These are phyloP conservation scores for Drosophila ustulata DNA, from an alignment of 2,888 invertebrate genomes.

Conservation along the genomic window DNA sequence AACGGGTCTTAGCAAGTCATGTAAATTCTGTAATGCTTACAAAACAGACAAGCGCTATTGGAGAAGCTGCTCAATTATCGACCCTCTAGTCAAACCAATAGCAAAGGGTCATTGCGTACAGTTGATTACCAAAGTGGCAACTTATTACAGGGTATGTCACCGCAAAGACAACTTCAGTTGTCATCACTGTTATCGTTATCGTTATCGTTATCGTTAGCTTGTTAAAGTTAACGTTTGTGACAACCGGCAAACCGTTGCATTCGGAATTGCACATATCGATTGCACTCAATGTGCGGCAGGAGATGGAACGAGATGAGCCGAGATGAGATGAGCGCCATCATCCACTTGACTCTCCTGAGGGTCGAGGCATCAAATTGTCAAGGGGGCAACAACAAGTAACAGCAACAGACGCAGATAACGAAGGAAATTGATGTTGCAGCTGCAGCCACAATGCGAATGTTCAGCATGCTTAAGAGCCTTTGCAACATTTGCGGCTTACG, in stretches of 20 bases:
- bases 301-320: not conserved
- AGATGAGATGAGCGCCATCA: constrained; percentile 2
- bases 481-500: constrained; percentile 23
- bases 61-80: too few species aligned
- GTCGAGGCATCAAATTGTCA: constrained; percentile 17
- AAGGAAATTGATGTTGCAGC: not conserved
- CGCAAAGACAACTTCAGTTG: not conserved
- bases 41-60: too few species aligned
- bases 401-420: not conserved
- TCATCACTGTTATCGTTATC: too few species aligned
- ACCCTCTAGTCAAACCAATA: too few species aligned
- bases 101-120: too few species aligned
- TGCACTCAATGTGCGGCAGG: constrained; percentile 1
- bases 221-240: not conserved
- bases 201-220: too few species aligned
- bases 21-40: too few species aligned
- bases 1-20: too few species aligned
- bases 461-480: constrained; percentile 11
- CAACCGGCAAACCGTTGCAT: not conserved
- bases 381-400: constrained; percentile 2
- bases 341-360: constrained; percentile 1
- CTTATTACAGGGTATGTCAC: not conserved
- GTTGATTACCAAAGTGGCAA: too few species aligned
- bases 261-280: constrained; percentile 10
- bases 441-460: constrained; percentile 21